Evolutionary conservation across 2,113 vertebrate species (phyloP).

Genomic region (Channa maculata): DNA sequence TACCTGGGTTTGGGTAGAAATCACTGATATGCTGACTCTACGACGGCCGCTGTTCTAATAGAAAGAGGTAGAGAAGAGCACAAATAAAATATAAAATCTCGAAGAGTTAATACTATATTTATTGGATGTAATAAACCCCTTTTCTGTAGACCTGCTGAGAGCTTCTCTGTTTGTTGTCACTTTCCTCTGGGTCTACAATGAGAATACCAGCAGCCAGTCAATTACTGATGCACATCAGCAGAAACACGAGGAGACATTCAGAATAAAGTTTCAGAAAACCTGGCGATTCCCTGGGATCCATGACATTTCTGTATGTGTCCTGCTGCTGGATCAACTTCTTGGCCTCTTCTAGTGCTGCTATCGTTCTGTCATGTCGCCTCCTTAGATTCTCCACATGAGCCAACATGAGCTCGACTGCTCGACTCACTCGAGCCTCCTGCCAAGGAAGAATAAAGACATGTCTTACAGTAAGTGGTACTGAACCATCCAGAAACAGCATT

Average conservation of each 20-base stretch:
- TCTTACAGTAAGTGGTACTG: neutral
- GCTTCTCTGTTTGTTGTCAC: constrained; percentile 64
- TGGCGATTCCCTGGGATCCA: constrained; percentile 71
- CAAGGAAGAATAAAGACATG: neutral
- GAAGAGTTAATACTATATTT: neutral
- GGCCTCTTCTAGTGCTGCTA: constrained; percentile 85
- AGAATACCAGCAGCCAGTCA: constrained; percentile 26
- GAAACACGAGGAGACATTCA: neutral
- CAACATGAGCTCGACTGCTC: constrained; percentile 87
- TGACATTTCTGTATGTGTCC: constrained; percentile 71
- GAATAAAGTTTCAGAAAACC: constrained; percentile 11
- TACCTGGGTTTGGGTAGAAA: constrained; percentile 80
- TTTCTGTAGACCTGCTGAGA: constrained; percentile 76
- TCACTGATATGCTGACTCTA: constrained; percentile 85
- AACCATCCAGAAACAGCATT: neutral
- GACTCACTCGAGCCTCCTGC: constrained; percentile 88
- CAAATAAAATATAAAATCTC: neutral
- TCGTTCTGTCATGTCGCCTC: constrained; percentile 76
- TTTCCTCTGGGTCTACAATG: constrained; percentile 80
- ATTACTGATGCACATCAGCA: neutral
- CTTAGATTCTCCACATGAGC: constrained; percentile 89
- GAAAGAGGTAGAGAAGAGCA: neutral
- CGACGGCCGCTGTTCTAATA: constrained; percentile 75
- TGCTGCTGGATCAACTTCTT: constrained; percentile 79
- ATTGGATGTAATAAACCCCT: neutral